Conservation (phyloP, 1,140 invertebrate genomes). For the Temnothorax longispinosus region DNA sequence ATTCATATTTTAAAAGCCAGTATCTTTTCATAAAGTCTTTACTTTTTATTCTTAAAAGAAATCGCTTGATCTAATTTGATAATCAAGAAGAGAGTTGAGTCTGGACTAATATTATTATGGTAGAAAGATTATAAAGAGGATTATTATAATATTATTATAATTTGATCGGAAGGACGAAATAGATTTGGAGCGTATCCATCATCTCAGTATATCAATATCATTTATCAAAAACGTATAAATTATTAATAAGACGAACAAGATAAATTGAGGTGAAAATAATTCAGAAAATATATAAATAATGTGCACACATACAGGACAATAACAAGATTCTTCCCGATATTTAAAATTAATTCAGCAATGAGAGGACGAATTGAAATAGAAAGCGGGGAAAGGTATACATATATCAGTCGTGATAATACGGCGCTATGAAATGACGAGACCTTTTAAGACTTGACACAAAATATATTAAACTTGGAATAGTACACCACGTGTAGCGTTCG, state of each 20-base stretch:
- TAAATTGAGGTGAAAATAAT: background rate
- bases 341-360: background rate
- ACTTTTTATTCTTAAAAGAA: background rate
- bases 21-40: background rate
- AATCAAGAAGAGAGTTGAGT: background rate
- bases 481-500: conserved; percentile 79
- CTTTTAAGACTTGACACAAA: conserved; percentile 82
- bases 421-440: conserved; percentile 58
- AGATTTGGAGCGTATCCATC: background rate
- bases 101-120: background rate
- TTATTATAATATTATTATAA: background rate
- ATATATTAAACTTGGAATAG: conserved; percentile 84
- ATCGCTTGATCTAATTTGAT: background rate
- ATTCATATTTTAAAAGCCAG: conserved; percentile 9
- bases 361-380: background rate
- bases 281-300: background rate
- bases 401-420: background rate
- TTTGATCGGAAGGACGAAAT: background rate
- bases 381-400: too few relatives aligned
- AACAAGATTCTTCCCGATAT: background rate
- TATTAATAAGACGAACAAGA: background rate
- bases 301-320: background rate
- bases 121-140: background rate
- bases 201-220: background rate
- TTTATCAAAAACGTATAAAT: background rate